These are phyloP conservation scores for Catostomus latipinnis DNA, from an alignment of 2,797 vertebrate genomes.

Conservation along the genomic window DNA sequence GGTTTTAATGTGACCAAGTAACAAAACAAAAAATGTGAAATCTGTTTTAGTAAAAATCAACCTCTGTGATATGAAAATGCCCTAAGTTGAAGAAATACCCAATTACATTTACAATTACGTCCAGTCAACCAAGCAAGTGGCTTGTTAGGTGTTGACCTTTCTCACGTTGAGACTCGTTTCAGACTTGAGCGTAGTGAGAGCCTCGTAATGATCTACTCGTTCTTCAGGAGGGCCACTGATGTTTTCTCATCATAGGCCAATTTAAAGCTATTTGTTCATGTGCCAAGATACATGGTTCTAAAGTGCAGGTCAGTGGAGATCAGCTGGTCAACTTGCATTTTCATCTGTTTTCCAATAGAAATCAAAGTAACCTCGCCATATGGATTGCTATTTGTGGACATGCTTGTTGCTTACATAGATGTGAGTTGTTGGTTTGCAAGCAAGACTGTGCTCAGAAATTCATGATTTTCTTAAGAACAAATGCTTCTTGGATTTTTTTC, in stretches of 20 bases:
- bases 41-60: too few species aligned
- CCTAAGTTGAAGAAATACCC: too few species aligned
- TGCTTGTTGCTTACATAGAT: constrained; percentile 12
- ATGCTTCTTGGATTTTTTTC: constrained; percentile 57
- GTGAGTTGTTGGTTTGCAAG: not conserved
- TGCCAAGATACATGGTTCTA: constrained; percentile 63
- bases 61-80: too few species aligned
- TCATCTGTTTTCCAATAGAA: constrained; percentile 27
- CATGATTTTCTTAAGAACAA: constrained; percentile 35
- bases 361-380: constrained; percentile 4
- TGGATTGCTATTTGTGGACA: constrained; percentile 5
- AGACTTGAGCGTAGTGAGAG: constrained; percentile 74
- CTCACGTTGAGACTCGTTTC: constrained; percentile 66
- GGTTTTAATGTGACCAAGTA: too few species aligned
- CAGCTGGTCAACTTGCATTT: constrained; percentile 15
- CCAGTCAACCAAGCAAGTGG: not conserved
- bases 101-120: not conserved
- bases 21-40: too few species aligned
- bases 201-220: constrained; percentile 88
- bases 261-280: constrained; percentile 88
- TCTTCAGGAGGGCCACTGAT: constrained; percentile 87
- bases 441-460: not conserved
- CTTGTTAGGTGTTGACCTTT: constrained; percentile 33
- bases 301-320: constrained; percentile 63
- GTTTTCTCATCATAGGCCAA: constrained; percentile 95